Base-by-base conservation (phyloP, 2,113 vertebrate species). In the Calonectris borealis region DNA sequence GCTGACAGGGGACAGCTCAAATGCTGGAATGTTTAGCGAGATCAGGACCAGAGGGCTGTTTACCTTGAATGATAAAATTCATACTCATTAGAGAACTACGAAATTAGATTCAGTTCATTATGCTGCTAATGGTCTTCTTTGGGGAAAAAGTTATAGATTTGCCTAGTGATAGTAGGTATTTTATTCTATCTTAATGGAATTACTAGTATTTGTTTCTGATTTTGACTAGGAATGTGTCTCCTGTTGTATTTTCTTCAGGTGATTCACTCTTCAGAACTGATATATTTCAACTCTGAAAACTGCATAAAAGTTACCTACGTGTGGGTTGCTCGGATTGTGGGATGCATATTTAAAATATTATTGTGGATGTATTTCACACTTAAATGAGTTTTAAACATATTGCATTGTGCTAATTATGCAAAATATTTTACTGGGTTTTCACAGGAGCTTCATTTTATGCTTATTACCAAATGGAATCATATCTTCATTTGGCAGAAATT, bases 31-130 rank as follows among this genome's bases (percentile, higher is more conserved):
- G 44, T 77, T 83, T 72, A 64, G 10, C 15, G 91, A 83, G 61
- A 70, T 73, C 19, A 62, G 62, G 75, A 90, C 44, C 31, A 69
- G 49, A 77, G 51, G n/a, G 13, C 49, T 93, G 19, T 80, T 65
- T 54, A 79, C 25, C 17, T 83, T 77, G 31, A 13, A 22, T 49
- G 49, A 83, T 69, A 46, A 76, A 91, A 80, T 88, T 85, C 14
- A 62, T 91, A 24, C 19, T 90, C 44, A 46, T 76, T 90, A 91
- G 36, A 90, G 42, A 77, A 42, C 49, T 73, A 44, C 66, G 65
- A n/a, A 79, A 91, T 93, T 94, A 46, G 27, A 77, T 94, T 91
- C 34, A 46, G 34, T 80, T 96, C 22, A 42, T 96, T 76, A 69
- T 64, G 40, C 46, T 84, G 16, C 16, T 90, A 46, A 73, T 83